Evolutionary conservation across 2,888 invertebrate genomes (phyloP).

Genomic region (Falcaria lacertinaria): DNA sequence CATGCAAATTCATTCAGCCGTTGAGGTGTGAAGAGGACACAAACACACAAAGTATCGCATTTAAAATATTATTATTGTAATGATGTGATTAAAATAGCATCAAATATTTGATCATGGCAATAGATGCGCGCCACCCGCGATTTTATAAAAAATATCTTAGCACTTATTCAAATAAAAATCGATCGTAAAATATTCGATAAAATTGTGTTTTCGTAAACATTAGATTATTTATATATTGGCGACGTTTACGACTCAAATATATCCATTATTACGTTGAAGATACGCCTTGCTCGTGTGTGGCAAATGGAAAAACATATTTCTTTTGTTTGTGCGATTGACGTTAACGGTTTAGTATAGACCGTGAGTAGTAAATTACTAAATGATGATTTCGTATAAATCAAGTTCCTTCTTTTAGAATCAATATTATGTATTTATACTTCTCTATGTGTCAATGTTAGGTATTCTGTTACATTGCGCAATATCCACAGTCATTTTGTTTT

Average conservation of each 20-base stretch:
- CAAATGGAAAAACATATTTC: constrained; percentile 19
- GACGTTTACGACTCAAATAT: constrained; percentile 30
- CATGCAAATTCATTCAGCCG: too few species aligned
- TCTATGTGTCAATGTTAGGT: too few species aligned
- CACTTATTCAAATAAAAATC: constrained; percentile 42
- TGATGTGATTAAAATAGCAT: too few species aligned
- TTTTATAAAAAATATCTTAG: constrained; percentile 18
- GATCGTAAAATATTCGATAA: constrained; percentile 44
- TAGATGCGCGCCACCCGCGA: not conserved
- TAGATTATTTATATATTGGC: constrained; percentile 28
- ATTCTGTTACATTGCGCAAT: constrained; percentile 20
- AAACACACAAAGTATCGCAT: too few species aligned
- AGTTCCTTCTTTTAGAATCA: too few species aligned
- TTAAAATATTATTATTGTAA: too few species aligned
- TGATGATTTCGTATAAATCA: too few species aligned
- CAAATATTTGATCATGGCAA: too few species aligned
- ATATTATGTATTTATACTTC: too few species aligned
- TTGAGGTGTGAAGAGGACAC: too few species aligned
- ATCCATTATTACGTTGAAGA: not conserved
- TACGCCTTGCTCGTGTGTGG: constrained; percentile 10
- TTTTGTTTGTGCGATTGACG: constrained; percentile 3
- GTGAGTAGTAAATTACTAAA: not conserved
- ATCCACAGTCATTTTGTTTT: constrained; percentile 44
- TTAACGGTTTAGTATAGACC: not conserved
- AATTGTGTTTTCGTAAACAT: constrained; percentile 48